Evolutionary conservation across 1,140 invertebrate species (phyloP), one percentile per base, ranked within the genome.

Genomic region (Hermatobates lingyangjiaoensis): DNA sequence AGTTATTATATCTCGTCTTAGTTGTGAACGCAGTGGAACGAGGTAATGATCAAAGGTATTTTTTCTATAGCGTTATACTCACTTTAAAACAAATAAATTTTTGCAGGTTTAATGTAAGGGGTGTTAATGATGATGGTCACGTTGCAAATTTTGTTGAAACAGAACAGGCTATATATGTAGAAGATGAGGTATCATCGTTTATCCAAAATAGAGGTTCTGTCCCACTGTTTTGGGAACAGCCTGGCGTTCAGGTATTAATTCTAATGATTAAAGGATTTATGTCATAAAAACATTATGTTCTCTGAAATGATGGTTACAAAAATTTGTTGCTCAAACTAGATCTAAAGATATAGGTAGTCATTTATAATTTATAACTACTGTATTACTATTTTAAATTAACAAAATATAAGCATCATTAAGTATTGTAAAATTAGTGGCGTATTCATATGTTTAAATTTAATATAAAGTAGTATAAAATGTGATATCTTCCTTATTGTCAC

Each of bases 81-180:
- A 12, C 10, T 34, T 34, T 34, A 34, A 12, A 34, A 34, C 18
- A 12, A 34, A 34, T 34, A 34, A 12, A 18, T 34, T 12, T 34
- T 34, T 34, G 30, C 53, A 77, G 87, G 56, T 98, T 98, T 64
- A 96, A 97, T 71, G 92, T 97, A 0, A 73, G 95, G 58, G 95
- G 95, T n/a, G 87, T 83, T 34, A 97, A 98, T 70, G 94, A 98
- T 71, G 90, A 96, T 66, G 95, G 95, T 0, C 86, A 95, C 72
- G 95, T 98, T 30, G 95, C 95, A 2, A 99, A 99, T 73, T 98
- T 98, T 75, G 93, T 98, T 14, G 95, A 99, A 75, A 98, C 94
- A 0, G 96, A 99, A 69, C 95, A 98, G 71, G 77, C 86, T 0
- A 87, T 94, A 54, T 90, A 80, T 62, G 71, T 96, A 56, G 91